Evolutionary conservation across 2,113 vertebrate genomes (phyloP).

Genomic region (Seriola dumerili): DNA sequence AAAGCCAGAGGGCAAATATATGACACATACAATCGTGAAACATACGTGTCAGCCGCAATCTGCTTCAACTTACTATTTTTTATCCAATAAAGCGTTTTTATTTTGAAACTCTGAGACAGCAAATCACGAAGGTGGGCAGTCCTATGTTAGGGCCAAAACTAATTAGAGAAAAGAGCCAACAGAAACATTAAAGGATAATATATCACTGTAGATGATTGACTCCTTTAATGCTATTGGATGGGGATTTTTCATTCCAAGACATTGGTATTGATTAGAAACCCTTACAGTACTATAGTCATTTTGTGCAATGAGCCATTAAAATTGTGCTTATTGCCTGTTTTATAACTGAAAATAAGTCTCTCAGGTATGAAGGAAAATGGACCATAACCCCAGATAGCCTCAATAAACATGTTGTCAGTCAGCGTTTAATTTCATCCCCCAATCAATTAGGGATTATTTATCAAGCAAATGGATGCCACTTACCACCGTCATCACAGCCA

Average conservation of each 20-base stretch:
- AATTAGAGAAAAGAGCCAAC: neutral
- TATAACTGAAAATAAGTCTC: slow-evolving; percentile 8
- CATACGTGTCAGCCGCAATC: slow-evolving; percentile 50
- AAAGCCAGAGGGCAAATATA: slow-evolving; percentile 61
- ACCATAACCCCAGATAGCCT: neutral
- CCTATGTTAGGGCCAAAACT: neutral
- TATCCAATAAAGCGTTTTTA: neutral
- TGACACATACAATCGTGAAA: slow-evolving; percentile 55
- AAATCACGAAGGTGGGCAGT: neutral
- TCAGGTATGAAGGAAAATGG: slow-evolving; percentile 21
- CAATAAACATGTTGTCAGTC: slow-evolving; percentile 6
- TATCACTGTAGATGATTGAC: slow-evolving; percentile 5
- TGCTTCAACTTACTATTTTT: slow-evolving; percentile 38
- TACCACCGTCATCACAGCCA: neutral
- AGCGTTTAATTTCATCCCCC: neutral
- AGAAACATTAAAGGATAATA: slow-evolving; percentile 11
- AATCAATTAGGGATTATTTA: slow-evolving; percentile 18
- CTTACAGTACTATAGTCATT: neutral
- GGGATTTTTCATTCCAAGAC: neutral
- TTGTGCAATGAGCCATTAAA: slow-evolving; percentile 21
- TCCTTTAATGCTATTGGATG: neutral
- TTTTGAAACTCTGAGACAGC: neutral
- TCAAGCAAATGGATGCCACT: neutral
- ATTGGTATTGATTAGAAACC: slow-evolving; percentile 46
- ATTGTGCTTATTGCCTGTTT: slow-evolving; percentile 19